A percentile compares a stretch with the other conserved stretches of the same genome.
Conservation (phyloP, 2,888 invertebrate species). For the Leptinotarsa peninsularis region DNA sequence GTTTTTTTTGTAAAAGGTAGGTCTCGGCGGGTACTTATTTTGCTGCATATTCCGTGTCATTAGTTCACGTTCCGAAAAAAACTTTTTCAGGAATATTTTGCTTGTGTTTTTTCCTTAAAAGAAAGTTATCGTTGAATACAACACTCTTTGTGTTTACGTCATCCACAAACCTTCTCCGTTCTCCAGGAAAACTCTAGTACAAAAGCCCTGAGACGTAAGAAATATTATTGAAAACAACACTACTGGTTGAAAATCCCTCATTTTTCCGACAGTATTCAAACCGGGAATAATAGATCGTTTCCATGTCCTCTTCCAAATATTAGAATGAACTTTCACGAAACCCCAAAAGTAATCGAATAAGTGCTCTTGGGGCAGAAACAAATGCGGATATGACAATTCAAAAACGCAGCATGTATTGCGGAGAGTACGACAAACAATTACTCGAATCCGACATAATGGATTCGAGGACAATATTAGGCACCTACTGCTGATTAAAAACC, state of each 20-base stretch:
- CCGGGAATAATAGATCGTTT: conserved; percentile 10
- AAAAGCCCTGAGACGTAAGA: neutral
- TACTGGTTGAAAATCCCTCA: neutral
- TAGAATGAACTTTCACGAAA: conserved; percentile 3
- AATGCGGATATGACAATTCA: conserved; percentile 45
- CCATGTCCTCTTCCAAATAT: conserved; percentile 6
- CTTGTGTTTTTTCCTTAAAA: too few relatives aligned
- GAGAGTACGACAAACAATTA: conserved; percentile 45
- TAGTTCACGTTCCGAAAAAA: too few relatives aligned
- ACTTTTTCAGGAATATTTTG: too few relatives aligned
- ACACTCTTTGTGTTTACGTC: too few relatives aligned
- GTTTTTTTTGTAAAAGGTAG: too few relatives aligned
- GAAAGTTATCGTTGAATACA: too few relatives aligned
- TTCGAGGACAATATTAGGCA: conserved; percentile 44
- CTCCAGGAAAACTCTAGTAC: neutral
- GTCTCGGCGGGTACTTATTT: too few relatives aligned
- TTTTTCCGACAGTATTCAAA: neutral
- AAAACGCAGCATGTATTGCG: conserved; percentile 44
- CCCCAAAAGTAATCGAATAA: conserved; percentile 19
- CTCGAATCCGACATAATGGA: conserved; percentile 41
- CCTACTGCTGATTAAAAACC: conserved; percentile 19
- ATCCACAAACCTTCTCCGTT: too few relatives aligned
- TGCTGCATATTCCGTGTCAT: too few relatives aligned
- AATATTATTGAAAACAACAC: neutral
- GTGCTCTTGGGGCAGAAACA: conserved; percentile 29